Base-by-base conservation (phyloP, 2,113 vertebrate species). In the Embiotoca jacksoni region DNA sequence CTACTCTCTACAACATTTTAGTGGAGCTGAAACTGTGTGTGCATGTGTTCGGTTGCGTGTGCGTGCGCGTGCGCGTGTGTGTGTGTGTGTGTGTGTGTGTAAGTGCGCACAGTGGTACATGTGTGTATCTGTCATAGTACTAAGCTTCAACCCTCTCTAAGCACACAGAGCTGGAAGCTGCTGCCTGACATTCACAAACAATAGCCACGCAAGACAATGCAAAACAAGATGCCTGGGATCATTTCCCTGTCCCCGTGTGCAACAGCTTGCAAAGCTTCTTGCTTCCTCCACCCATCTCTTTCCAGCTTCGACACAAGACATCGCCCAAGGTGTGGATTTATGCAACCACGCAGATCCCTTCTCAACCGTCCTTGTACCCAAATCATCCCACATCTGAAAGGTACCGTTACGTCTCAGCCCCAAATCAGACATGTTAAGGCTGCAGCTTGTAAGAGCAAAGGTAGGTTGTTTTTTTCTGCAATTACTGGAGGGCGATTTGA, bases 191-290 rank as follows among this genome's bases (percentile, higher is more conserved):
- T 85, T 90, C 81, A 83, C 67, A 80, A 84, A 93, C 90, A 92
- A 92, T 90, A 80, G 83, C 73, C 78, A 69, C 36, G 49, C 64
- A 69, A 89, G 78, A 92, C 89, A 89, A 92, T 90, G 70, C 75
- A 83, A 90, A 91, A 92, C 88, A 92, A 85, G 90, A 89, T 66
- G 84, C 75, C 80, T 81, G 82, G 90, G 89, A 90, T 88, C 80
- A 53, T 32, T 82, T 82, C 75, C 85, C 79, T 75, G 70, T 88
- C 64, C 74, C 81, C 3, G 0, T 60, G 80, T 79, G 86, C 76
- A 90, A 87, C 88, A 85, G 81, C 83, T 88, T 68, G 85, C 85
- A 78, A 61, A 79, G 75, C 66, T 71, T 60, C n/a, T 47, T 52
- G 41, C 56, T 63, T 75, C 66, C 30, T 75, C 82, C 88, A 83